Evolutionary conservation across 92 coral and sea anemone species (phyloP).

Genomic region (Bergia sp.): DNA sequence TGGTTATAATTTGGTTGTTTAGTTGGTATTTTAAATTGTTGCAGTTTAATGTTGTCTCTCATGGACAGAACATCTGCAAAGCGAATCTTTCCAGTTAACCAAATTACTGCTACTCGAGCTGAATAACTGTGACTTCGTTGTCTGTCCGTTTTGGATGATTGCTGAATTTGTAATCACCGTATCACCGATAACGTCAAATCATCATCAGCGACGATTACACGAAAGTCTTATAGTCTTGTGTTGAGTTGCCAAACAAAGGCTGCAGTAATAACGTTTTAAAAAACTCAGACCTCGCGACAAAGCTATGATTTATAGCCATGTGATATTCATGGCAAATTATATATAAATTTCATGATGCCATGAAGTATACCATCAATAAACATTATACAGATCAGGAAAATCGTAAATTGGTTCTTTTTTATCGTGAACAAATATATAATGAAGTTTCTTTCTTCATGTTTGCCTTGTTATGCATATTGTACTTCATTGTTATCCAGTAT

Average conservation of each 20-base stretch:
- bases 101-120: neutral
- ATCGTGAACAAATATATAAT: neutral
- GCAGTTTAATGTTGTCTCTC: neutral
- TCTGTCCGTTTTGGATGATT: neutral
- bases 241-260: neutral
- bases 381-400: neutral
- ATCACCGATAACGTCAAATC: neutral
- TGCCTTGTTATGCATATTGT: neutral
- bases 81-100: neutral
- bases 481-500: neutral
- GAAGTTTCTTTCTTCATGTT: neutral
- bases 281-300: neutral
- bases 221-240: neutral
- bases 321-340: neutral
- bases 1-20: neutral
- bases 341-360: neutral
- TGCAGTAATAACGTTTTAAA: neutral
- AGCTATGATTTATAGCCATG: neutral
- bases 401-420: neutral
- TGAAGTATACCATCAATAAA: too few relatives aligned
- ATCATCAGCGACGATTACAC: neutral
- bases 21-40: neutral
- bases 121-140: neutral
- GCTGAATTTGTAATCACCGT: neutral
- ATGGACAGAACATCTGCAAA: neutral